phyloP scores from a whole-genome alignment of 2,888 invertebrate species.

The Volucella zonaria region DNA sequence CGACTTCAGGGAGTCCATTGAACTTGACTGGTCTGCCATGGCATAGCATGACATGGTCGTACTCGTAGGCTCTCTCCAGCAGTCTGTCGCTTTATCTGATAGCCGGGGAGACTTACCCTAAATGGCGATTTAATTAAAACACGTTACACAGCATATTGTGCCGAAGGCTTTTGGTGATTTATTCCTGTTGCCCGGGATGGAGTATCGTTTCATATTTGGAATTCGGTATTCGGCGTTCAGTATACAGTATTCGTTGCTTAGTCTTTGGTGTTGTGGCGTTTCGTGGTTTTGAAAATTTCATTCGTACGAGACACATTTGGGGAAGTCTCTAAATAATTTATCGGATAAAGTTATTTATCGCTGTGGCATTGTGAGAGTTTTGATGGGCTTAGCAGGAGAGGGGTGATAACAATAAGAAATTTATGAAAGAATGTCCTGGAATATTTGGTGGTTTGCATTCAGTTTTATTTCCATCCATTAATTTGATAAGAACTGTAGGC shows the following conservation, averaged over 20 bases:
- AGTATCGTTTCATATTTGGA: not conserved
- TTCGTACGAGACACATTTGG: constrained; percentile 3
- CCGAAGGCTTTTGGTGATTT: constrained; percentile 25
- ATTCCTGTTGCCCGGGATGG: not conserved
- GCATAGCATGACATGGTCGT: not conserved
- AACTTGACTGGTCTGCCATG: constrained; percentile 30
- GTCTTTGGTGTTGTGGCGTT: too few species aligned
- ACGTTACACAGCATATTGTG: constrained; percentile 9
- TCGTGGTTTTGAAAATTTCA: not conserved
- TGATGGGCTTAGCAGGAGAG: not conserved
- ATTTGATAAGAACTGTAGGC: too few species aligned
- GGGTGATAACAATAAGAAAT: constrained; percentile 13
- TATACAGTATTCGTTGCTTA: too few species aligned
- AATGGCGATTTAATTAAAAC: constrained; percentile 54
- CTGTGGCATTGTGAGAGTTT: constrained; percentile 14
- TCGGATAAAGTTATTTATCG: constrained; percentile 26
- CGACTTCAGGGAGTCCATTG: constrained; percentile 39
- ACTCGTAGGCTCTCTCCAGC: too few species aligned
- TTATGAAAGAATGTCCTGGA: constrained; percentile 7
- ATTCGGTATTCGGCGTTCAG: too few species aligned
- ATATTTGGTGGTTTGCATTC: not conserved
- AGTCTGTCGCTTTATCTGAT: constrained; percentile 10
- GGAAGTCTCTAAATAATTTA: constrained; percentile 35
- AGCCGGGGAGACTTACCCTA: constrained; percentile 18
- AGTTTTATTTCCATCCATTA: not conserved